A percentile compares a stretch with the other conserved stretches of the same genome.
phyloP scores from a whole-genome alignment of 2,797 vertebrate species.

The Rhyacichthys aspro region DNA sequence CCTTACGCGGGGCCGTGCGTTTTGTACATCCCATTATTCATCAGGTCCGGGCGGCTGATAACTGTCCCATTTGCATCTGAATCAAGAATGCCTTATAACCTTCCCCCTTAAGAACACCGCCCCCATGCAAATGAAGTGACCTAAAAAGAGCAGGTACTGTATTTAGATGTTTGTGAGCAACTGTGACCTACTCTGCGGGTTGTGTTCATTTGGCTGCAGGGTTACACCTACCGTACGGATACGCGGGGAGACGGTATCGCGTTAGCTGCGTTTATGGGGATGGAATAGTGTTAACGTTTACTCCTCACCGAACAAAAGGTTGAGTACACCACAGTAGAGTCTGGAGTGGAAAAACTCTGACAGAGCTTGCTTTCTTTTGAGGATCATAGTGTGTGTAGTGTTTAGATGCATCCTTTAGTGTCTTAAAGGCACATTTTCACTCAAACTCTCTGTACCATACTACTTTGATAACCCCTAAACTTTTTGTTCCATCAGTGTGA shows the following conservation, averaged over 20 bases:
- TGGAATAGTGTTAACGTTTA: not conserved
- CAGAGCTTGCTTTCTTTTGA: too few species aligned
- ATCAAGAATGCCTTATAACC: conserved; percentile 80
- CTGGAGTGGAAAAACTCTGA: too few species aligned
- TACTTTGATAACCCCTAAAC: too few species aligned
- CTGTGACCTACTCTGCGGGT: conserved; percentile 45
- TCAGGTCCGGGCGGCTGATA: conserved; percentile 76
- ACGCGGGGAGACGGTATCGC: not conserved
- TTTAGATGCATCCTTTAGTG: too few species aligned
- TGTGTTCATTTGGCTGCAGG: conserved; percentile 27
- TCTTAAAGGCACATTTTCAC: too few species aligned
- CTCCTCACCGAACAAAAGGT: conserved; percentile 5
- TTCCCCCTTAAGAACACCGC: conserved; percentile 43
- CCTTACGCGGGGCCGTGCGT: conserved; percentile 73
- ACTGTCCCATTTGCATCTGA: conserved; percentile 83
- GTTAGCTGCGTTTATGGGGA: conserved; percentile 14
- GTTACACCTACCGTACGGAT: conserved; percentile 9
- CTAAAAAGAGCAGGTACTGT: conserved; percentile 74
- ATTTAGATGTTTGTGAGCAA: conserved; percentile 60
- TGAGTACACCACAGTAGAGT: too few species aligned
- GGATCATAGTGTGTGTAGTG: too few species aligned
- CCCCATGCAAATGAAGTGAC: conserved; percentile 78
- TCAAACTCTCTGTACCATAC: too few species aligned
- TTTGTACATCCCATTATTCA: conserved; percentile 82
- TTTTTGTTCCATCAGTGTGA: too few species aligned